These are phyloP conservation scores for Sula dactylatra DNA, from an alignment of 2,113 vertebrate genomes.

Conservation along the genomic window DNA sequence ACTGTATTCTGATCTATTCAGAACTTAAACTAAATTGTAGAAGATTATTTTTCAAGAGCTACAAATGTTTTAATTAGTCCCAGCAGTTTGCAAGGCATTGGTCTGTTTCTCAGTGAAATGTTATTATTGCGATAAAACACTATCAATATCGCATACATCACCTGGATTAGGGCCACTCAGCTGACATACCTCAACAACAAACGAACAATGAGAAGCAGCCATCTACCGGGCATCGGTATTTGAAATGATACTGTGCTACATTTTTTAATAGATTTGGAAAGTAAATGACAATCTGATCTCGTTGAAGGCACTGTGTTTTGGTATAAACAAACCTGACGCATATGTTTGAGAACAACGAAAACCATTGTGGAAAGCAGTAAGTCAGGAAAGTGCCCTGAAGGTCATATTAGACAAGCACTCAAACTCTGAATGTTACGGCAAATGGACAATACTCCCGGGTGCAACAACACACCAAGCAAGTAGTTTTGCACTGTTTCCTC, in stretches of 20 bases:
- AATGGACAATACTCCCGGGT: fast-evolving
- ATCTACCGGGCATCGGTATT: not conserved
- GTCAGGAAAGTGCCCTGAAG: not conserved
- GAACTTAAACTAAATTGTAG: not conserved
- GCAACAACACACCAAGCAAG: not conserved
- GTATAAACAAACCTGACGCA: not conserved
- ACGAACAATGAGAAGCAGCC: not conserved
- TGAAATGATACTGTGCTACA: not conserved
- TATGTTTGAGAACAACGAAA: not conserved
- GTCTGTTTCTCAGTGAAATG: not conserved
- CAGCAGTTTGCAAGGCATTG: not conserved
- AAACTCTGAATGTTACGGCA: not conserved
- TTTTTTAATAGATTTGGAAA: not conserved
- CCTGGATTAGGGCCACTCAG: not conserved
- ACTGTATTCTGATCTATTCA: not conserved
- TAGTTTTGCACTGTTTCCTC: not conserved
- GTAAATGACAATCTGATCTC: not conserved
- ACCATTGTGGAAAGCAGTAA: not conserved
- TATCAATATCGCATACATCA: not conserved
- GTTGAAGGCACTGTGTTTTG: not conserved
- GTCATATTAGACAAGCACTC: not conserved
- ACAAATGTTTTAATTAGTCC: not conserved
- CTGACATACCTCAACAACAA: not conserved
- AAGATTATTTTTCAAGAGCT: not conserved
- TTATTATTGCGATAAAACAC: not conserved